Conservation (phyloP, 2,888 invertebrate genomes). For the Pristionchus arcanus region DNA sequence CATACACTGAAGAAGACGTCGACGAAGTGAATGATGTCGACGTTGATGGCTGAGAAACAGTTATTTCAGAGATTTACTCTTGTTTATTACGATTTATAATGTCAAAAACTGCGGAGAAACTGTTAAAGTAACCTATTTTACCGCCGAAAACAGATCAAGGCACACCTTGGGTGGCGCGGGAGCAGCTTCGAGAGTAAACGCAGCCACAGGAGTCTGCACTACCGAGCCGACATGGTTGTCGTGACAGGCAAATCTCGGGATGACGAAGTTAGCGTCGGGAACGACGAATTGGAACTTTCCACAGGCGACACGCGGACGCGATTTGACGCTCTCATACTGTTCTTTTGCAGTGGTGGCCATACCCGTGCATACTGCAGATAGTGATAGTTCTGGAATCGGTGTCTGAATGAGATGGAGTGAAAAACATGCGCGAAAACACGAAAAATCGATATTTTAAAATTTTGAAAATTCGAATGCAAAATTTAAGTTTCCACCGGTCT, state of each 20-base stretch:
- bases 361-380: slow-evolving; percentile 32
- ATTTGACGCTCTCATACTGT: slow-evolving; percentile 53
- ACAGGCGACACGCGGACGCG: slow-evolving; percentile 52
- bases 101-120: neutral
- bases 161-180: slow-evolving; percentile 40
- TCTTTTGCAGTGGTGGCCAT: slow-evolving; percentile 47
- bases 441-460: neutral
- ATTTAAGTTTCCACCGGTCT: neutral
- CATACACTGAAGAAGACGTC: slow-evolving; percentile 1
- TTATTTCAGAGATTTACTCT: neutral
- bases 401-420: neutral
- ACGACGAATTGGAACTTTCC: slow-evolving; percentile 57
- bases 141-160: neutral
- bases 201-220: neutral
- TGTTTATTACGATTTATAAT: neutral
- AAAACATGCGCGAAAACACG: neutral
- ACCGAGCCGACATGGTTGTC: slow-evolving; percentile 37
- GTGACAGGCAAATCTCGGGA: slow-evolving; percentile 47
- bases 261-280: slow-evolving; percentile 60
- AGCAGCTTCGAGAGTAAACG: slow-evolving; percentile 22
- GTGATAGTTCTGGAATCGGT: neutral
- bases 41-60: neutral
- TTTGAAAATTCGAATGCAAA: neutral
- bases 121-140: neutral
- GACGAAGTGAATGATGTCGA: neutral